Percentiles rank a stretch among this genome's conserved stretches.
Evolutionary conservation across 2,888 invertebrate genomes (phyloP).

Genomic region (Drosophila anceps): DNA sequence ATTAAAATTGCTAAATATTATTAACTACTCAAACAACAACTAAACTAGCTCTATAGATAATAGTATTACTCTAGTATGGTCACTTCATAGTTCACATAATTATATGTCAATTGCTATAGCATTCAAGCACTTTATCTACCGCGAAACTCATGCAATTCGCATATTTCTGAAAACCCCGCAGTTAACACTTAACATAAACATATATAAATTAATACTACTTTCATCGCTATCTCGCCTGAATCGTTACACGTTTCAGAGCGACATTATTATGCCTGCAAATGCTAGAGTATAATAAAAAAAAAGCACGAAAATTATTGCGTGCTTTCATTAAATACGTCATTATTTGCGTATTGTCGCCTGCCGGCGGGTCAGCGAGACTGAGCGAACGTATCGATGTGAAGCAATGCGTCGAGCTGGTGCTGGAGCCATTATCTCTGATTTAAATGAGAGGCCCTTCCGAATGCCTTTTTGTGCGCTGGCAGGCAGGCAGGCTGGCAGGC

Average conservation of each 20-base stretch:
- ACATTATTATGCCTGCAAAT: background rate
- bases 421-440: slow-evolving; percentile 51
- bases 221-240: background rate
- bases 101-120: too few species aligned
- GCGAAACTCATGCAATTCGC: too few species aligned
- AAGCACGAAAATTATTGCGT: slow-evolving; percentile 45
- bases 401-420: slow-evolving; percentile 11
- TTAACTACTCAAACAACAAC: background rate
- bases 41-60: background rate
- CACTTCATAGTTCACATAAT: background rate
- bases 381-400: slow-evolving; percentile 8
- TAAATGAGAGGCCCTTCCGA: slow-evolving; percentile 33
- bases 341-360: slow-evolving; percentile 71
- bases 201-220: background rate
- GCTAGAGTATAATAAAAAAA: background rate
- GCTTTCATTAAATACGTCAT: slow-evolving; percentile 73
- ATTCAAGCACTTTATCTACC: too few species aligned
- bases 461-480: slow-evolving; percentile 26
- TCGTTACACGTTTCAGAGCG: background rate
- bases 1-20: background rate
- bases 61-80: background rate
- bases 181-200: background rate
- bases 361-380: background rate
- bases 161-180: background rate
- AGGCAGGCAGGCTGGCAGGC: too few species aligned